phyloP scores from a whole-genome alignment of 2,888 invertebrate species.

The Carabus problematicus region DNA sequence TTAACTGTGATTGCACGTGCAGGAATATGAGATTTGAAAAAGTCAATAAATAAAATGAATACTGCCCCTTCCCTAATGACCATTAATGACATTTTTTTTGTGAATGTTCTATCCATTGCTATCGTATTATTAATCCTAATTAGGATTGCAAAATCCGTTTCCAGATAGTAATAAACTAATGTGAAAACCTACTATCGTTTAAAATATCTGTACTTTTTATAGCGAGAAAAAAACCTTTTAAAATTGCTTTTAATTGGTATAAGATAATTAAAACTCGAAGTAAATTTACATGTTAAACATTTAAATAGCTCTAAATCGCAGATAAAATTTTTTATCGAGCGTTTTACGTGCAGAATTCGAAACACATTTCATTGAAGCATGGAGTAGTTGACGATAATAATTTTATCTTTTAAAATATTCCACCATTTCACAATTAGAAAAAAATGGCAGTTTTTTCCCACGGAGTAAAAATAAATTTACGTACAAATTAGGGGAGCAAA shows the following conservation, averaged over 20 bases:
- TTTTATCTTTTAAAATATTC: no score
- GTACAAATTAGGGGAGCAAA: constrained; percentile 13
- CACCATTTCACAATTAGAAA: no score
- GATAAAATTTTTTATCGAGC: constrained; percentile 33
- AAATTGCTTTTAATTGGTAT: constrained; percentile 38
- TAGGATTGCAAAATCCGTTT: no score
- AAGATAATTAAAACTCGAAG: constrained; percentile 38
- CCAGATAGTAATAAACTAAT: constrained; percentile 1
- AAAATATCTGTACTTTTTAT: constrained; percentile 35
- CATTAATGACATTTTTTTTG: no score
- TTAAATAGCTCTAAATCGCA: constrained; percentile 38
- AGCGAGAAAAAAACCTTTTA: constrained; percentile 37
- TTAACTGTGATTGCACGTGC: no score
- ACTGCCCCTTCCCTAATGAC: no score
- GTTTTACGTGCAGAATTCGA: constrained; percentile 25
- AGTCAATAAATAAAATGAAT: no score
- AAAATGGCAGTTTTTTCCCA: no score
- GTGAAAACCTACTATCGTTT: constrained; percentile 10
- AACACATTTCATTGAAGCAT: constrained; percentile 19
- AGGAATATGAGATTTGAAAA: no score
- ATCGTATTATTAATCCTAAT: no score
- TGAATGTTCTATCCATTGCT: no score
- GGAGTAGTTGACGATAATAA: no score
- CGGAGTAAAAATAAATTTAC: neutral
- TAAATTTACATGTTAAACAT: constrained; percentile 41